These are phyloP conservation scores for Gisinianus flammeolus DNA, from an alignment of 2,888 invertebrate genomes.

Conservation along the genomic window DNA sequence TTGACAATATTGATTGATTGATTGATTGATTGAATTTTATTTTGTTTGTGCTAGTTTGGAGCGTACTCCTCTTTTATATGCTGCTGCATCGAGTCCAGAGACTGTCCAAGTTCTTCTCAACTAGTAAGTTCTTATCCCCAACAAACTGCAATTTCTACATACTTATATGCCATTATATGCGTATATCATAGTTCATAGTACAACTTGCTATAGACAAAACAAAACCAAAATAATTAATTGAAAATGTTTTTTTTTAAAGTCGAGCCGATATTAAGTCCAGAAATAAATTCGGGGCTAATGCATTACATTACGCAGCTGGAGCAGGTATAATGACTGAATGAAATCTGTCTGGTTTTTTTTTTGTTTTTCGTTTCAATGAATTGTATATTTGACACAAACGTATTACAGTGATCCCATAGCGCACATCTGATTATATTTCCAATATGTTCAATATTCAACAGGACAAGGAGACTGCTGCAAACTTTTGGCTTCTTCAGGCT, in stretches of 20 bases:
- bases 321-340: constrained; percentile 54
- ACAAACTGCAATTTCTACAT: too few species aligned
- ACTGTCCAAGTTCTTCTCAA: constrained; percentile 56
- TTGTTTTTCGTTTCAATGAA: too few species aligned
- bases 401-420: not conserved
- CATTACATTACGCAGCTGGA: constrained; percentile 58
- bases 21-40: too few species aligned
- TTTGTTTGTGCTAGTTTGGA: constrained; percentile 43
- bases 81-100: constrained; percentile 57
- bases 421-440: not conserved
- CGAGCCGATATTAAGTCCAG: constrained; percentile 55
- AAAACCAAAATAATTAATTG: too few species aligned
- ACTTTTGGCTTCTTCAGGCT: constrained; percentile 53
- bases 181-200: too few species aligned
- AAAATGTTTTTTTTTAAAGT: too few species aligned
- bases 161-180: too few species aligned
- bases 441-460: constrained; percentile 27
- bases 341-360: not conserved
- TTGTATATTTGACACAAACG: not conserved
- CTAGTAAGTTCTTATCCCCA: too few species aligned
- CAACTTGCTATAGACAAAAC: too few species aligned
- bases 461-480: constrained; percentile 58
- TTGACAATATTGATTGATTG: too few species aligned
- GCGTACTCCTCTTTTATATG: constrained; percentile 56
- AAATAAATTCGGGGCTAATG: constrained; percentile 58